A percentile compares a stretch with the other conserved stretches of the same genome.
phyloP scores from a whole-genome alignment of 1,140 invertebrate genomes.

The Trialeurodes vaporariorum region DNA sequence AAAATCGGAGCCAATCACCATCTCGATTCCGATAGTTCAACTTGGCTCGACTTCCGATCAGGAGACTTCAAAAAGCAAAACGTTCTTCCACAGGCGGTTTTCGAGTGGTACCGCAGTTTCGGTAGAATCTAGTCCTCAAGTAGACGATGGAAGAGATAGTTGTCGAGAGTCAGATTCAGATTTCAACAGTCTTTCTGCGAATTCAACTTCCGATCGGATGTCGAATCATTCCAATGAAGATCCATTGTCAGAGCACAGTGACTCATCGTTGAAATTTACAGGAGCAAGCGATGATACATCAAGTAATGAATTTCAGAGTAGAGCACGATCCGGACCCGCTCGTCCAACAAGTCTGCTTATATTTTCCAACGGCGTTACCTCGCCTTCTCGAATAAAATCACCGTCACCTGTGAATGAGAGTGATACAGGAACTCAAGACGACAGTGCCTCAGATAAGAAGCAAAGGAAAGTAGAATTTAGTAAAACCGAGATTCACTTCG shows the following conservation, averaged over 20 bases:
- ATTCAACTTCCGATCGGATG: background rate
- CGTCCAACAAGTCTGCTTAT: background rate
- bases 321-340: no score
- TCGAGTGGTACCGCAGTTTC: background rate
- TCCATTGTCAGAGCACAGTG: background rate
- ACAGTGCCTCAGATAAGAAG: no score
- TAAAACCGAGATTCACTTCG: constrained; percentile 75
- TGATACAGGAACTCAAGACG: no score
- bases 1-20: background rate
- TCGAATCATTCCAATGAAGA: background rate
- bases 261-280: background rate
- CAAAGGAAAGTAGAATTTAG: constrained; percentile 69
- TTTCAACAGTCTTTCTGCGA: background rate
- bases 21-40: background rate
- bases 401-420: background rate
- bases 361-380: background rate
- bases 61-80: background rate
- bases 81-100: background rate
- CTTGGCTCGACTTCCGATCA: background rate
- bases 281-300: background rate
- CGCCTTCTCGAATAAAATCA: background rate
- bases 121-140: background rate
- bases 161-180: background rate
- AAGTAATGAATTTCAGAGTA: no score
- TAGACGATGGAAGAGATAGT: background rate